Percentiles rank a stretch among this genome's conserved stretches.
phyloP scores from a whole-genome alignment of 2,113 vertebrate genomes.

The Nestor notabilis region DNA sequence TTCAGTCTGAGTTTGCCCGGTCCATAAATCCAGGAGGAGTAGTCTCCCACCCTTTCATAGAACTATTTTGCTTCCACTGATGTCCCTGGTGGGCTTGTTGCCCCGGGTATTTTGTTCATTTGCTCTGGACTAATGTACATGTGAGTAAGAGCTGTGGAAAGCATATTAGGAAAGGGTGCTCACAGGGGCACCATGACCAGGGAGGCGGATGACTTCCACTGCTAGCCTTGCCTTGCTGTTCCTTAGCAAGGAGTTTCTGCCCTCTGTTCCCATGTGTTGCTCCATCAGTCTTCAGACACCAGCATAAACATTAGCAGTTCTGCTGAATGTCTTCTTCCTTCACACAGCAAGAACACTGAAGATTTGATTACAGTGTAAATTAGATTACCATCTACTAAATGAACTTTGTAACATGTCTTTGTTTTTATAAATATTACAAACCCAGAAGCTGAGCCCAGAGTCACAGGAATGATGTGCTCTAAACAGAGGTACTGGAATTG shows the following conservation, averaged over 20 bases:
- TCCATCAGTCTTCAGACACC: not conserved
- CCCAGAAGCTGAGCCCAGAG: not conserved
- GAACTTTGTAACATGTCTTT: not conserved
- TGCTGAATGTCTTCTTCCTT: not conserved
- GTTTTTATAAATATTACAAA: conserved; percentile 19
- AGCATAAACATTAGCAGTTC: not conserved
- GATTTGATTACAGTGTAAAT: conserved; percentile 23
- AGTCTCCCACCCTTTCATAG: not conserved
- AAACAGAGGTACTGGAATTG: not conserved
- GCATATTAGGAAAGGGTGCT: not conserved
- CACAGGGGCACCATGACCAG: not conserved
- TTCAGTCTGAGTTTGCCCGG: not conserved
- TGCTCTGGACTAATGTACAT: not conserved
- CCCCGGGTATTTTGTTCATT: not conserved
- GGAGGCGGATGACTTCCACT: not conserved
- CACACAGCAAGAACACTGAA: not conserved
- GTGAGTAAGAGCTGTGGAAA: not conserved
- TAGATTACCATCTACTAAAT: not conserved
- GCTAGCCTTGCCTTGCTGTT: not conserved
- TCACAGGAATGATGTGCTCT: not conserved
- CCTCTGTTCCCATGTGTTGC: not conserved
- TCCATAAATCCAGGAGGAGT: not conserved
- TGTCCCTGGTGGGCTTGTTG: not conserved
- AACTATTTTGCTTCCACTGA: not conserved
- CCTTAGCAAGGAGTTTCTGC: accelerated